phyloP scores from a whole-genome alignment of 2,113 vertebrate species.

The Columba livia region DNA sequence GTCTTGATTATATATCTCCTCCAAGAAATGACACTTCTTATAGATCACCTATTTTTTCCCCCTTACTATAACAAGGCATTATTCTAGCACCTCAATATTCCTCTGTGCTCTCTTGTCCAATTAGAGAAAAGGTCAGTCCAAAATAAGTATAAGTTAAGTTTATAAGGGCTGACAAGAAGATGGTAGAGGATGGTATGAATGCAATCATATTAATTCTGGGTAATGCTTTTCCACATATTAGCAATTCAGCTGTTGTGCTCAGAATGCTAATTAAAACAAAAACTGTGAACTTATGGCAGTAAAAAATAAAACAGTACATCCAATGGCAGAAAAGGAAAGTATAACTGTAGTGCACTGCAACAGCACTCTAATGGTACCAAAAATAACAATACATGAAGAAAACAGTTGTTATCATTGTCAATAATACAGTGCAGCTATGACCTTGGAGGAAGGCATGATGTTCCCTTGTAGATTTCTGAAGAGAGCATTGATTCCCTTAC shows the following conservation, averaged over 20 bases:
- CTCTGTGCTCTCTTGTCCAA: neutral
- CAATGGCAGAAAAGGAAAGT: neutral
- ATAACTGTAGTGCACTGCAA: neutral
- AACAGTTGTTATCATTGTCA: neutral
- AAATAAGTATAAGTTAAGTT: neutral
- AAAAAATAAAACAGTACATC: neutral
- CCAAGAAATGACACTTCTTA: neutral
- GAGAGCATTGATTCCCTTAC: neutral
- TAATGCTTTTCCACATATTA: neutral
- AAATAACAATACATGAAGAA: neutral
- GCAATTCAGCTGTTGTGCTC: neutral
- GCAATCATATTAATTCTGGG: conserved; percentile 13
- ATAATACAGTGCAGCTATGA: neutral
- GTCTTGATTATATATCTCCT: neutral
- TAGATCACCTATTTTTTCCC: neutral
- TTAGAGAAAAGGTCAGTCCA: conserved; percentile 42
- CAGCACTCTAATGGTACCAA: neutral
- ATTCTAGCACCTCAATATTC: neutral
- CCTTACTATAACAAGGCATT: neutral
- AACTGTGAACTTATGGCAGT: neutral
- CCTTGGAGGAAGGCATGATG: neutral
- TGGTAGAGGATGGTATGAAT: neutral
- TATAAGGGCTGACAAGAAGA: conserved; percentile 22
- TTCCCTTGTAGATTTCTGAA: neutral
- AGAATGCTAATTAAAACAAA: conserved; percentile 5